These are phyloP conservation scores for Tipula vernalis DNA, from an alignment of 2,888 invertebrate genomes.

Conservation along the genomic window DNA sequence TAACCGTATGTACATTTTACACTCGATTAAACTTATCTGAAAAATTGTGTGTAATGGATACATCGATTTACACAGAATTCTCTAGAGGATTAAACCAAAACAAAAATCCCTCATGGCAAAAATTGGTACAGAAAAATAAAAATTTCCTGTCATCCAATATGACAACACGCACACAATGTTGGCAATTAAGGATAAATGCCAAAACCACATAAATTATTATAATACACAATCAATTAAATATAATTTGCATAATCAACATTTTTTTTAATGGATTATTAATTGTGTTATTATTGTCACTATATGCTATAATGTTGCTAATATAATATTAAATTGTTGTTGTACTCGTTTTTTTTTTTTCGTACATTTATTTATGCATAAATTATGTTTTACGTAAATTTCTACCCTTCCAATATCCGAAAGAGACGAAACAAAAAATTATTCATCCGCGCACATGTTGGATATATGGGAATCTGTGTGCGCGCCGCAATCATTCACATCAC, in stretches of 20 bases:
- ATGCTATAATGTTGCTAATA: neutral
- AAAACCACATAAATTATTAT: neutral
- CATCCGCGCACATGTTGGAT: neutral
- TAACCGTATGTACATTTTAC: neutral
- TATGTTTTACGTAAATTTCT: neutral
- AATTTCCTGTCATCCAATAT: neutral
- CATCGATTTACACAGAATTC: neutral
- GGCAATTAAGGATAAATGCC: neutral
- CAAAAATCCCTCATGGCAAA: neutral
- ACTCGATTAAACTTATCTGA: neutral
- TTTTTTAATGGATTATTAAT: neutral
- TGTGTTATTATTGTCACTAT: neutral
- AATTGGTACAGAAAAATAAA: neutral
- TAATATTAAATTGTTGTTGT: neutral
- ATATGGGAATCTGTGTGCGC: neutral
- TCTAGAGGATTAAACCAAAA: neutral
- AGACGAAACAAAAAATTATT: neutral
- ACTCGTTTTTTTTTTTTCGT: neutral
- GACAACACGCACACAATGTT: neutral
- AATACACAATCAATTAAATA: neutral
- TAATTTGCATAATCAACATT: neutral
- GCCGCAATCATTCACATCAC: neutral
- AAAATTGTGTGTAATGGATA: neutral
- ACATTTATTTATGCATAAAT: neutral
- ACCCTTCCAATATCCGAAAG: neutral